Conservation (phyloP, 1,140 invertebrate species). For the Globodera ellingtonae region DNA sequence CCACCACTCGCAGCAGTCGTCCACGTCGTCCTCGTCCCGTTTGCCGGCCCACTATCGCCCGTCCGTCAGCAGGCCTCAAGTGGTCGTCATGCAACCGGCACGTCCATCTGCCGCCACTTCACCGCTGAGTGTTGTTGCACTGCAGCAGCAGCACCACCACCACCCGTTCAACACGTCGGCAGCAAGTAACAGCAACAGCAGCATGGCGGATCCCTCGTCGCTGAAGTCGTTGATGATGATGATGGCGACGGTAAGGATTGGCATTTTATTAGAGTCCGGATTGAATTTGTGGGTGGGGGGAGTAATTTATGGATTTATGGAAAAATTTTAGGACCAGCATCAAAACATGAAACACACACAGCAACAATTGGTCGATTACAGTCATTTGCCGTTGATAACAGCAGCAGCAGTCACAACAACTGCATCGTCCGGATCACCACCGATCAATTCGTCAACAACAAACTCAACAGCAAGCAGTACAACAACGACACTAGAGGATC, state of each 20-base stretch:
- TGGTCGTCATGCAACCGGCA: slow-evolving; percentile 5
- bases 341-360: not conserved
- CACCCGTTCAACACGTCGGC: too few species aligned
- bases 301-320: too few species aligned
- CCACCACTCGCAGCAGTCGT: slow-evolving; percentile 11
- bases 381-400: slow-evolving; percentile 24
- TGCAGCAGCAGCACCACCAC: too few species aligned
- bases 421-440: slow-evolving; percentile 6
- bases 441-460: slow-evolving; percentile 2
- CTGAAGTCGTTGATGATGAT: not conserved
- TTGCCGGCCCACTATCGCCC: slow-evolving; percentile 42
- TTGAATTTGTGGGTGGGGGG: too few species aligned
- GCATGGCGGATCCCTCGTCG: not conserved
- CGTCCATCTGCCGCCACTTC: not conserved
- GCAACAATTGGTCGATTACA: slow-evolving; percentile 26
- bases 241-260: too few species aligned
- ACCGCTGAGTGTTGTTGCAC: too few species aligned
- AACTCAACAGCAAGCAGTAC: slow-evolving; percentile 13
- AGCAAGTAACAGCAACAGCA: too few species aligned
- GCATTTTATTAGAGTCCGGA: too few species aligned
- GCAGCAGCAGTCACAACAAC: not conserved
- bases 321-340: not conserved
- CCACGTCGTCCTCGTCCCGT: not conserved
- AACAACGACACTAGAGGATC: not conserved
- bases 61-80: slow-evolving; percentile 1